Evolutionary conservation across 2,113 vertebrate genomes (phyloP).

Genomic region (Pollimyrus isidori): DNA sequence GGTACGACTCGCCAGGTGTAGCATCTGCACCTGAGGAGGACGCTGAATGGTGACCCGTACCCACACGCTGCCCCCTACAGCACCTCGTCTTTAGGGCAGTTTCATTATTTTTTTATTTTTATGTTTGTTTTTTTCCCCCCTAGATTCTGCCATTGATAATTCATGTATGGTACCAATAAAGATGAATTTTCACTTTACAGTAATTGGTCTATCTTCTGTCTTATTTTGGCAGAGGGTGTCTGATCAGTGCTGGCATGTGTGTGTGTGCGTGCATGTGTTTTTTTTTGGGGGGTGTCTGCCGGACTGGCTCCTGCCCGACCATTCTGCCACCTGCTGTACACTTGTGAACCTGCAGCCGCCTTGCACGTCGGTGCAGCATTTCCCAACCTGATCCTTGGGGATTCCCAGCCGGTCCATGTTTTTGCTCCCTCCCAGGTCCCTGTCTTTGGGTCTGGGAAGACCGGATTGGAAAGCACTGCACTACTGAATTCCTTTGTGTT

Average conservation of each 20-base stretch:
- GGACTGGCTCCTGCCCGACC: neutral
- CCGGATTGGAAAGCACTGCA: neutral
- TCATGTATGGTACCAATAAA: constrained; percentile 99
- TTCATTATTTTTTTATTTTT: constrained; percentile 56
- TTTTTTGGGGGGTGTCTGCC: neutral
- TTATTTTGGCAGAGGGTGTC: neutral
- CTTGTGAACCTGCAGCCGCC: neutral
- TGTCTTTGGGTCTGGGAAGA: neutral
- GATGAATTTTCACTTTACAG: constrained; percentile 86
- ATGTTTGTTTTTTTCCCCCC: constrained; percentile 49
- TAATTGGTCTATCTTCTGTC: constrained; percentile 18
- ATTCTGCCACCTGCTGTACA: neutral
- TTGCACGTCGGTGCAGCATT: neutral
- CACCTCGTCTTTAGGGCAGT: constrained; percentile 49
- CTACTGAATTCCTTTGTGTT: neutral
- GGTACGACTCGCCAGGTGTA: neutral
- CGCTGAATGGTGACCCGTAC: constrained; percentile 62
- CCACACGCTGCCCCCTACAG: constrained; percentile 61
- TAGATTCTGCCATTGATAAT: constrained; percentile 93
- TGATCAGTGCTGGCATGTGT: neutral
- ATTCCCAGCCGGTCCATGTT: neutral
- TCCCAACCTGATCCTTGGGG: neutral
- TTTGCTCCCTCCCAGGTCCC: neutral
- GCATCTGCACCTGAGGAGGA: constrained; percentile 37
- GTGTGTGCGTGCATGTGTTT: too few relatives aligned